Conservation (phyloP, 2,113 vertebrate genomes). For the Tupaia tana region DNA sequence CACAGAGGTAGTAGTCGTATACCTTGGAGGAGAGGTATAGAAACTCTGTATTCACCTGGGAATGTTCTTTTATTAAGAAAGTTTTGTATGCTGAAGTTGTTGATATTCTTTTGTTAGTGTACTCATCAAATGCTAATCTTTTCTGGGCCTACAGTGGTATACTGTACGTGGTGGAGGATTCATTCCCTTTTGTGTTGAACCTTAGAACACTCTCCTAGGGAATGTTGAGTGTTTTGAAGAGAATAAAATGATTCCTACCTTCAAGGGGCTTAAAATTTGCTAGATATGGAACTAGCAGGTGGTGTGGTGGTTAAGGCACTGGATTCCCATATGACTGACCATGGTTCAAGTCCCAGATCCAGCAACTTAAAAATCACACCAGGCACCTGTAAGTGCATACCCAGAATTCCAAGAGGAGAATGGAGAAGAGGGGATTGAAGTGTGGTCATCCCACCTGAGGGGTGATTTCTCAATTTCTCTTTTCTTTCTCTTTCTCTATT, state of each 20-base stretch:
- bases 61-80: conserved; percentile 17
- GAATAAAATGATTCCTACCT: conserved; percentile 16
- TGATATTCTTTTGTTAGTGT: background rate
- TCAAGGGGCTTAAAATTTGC: conserved; percentile 8
- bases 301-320: too few relatives aligned
- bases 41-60: conserved; percentile 16
- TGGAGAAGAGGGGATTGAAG: too few relatives aligned
- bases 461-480: too few relatives aligned
- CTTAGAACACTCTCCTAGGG: background rate
- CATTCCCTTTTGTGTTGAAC: background rate
- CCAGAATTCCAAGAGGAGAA: too few relatives aligned
- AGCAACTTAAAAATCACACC: too few relatives aligned
- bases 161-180: background rate
- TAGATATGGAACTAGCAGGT: background rate
- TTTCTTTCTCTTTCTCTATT: too few relatives aligned
- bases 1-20: background rate
- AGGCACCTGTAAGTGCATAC: too few relatives aligned
- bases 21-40: background rate
- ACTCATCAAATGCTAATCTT: conserved; percentile 8
- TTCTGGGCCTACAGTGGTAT: background rate
- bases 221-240: conserved; percentile 7
- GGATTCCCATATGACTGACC: too few relatives aligned
- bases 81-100: background rate
- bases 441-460: too few relatives aligned
- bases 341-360: too few relatives aligned